Evolutionary conservation across 2,113 vertebrate species (phyloP).

Genomic region (Rattus norvegicus): DNA sequence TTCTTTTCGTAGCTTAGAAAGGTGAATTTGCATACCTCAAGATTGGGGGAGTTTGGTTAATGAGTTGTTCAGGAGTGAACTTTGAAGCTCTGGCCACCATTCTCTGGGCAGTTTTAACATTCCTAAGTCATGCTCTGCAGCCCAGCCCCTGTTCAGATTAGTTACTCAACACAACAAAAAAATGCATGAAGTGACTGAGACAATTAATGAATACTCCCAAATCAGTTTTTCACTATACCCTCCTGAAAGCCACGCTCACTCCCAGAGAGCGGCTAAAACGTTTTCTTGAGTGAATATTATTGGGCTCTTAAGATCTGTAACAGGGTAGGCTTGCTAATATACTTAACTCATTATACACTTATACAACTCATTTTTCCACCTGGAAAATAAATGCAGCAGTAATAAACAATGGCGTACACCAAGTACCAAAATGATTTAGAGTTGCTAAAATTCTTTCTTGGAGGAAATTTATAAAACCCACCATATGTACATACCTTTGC

Average conservation of each 20-base stretch:
- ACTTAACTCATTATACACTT: neutral
- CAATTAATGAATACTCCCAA: neutral
- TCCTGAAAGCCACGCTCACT: neutral
- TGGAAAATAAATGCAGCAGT: neutral
- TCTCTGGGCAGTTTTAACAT: neutral
- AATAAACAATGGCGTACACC: neutral
- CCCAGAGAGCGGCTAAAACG: neutral
- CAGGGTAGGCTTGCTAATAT: neutral
- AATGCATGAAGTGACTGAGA: neutral
- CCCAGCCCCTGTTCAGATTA: neutral
- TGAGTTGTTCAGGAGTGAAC: constrained; percentile 25
- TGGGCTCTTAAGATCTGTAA: neutral
- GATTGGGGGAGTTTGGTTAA: constrained; percentile 18
- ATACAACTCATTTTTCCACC: neutral
- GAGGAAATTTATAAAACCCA: neutral
- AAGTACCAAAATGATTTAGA: neutral
- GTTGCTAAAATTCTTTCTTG: neutral
- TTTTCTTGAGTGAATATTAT: neutral
- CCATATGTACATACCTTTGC: neutral
- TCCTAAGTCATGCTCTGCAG: neutral
- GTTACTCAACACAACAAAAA: neutral
- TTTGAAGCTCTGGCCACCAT: constrained; percentile 26
- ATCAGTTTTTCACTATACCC: neutral
- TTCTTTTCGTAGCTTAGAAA: neutral
- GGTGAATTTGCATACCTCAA: neutral